Base-by-base conservation (phyloP, 2,888 invertebrate genomes). In the Heliconius charithonia region DNA sequence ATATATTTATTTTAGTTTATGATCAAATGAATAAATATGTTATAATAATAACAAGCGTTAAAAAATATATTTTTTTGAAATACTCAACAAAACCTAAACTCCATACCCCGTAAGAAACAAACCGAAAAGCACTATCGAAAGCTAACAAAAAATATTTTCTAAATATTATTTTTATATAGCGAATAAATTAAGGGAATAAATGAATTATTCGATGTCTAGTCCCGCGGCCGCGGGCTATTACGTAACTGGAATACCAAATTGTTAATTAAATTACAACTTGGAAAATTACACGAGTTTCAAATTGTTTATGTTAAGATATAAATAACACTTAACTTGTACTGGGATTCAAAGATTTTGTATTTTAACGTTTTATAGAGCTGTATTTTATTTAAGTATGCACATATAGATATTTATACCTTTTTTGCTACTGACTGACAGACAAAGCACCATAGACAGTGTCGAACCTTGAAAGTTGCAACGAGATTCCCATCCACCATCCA, bases 161-260 rank as follows among this genome's bases (percentile, higher is more conserved):
- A 67, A 69, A 45, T 45, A 69, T 69, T 67, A 67, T 74, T 78
- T 78, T 74, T 74, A 74, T 62, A 45, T 69, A 67, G 19, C 29
- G 74, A 74, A 78, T 78, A 74, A 74, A 74, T 67, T 62, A 74
- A 74, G 37, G 62, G 74, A 73, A 77, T 77, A 73, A 74, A 74
- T 74, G 67, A 78, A 74, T 77, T 72, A 77, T 78, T 62, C 77
- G 77, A 78, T 74, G 59, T 74, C 73, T 78, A 74, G 73, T 78
- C 73, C 77, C 45, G 45, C 22, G 73, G 77, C 77, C 67, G 77
- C 73, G 77, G 73, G 77, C 77, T 67, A 78, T 78, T 74, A 74
- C 77, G 77, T 78, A 37, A 78, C 73, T 45, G 77, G 77, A 78
- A 78, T 78, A 78, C 77, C 73, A 56, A 74, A 78, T 78, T 69